Percentiles rank a stretch among this genome's conserved stretches.
These are phyloP conservation scores for Meleagris gallopavo DNA, from an alignment of 2,113 vertebrate genomes.

Conservation along the genomic window DNA sequence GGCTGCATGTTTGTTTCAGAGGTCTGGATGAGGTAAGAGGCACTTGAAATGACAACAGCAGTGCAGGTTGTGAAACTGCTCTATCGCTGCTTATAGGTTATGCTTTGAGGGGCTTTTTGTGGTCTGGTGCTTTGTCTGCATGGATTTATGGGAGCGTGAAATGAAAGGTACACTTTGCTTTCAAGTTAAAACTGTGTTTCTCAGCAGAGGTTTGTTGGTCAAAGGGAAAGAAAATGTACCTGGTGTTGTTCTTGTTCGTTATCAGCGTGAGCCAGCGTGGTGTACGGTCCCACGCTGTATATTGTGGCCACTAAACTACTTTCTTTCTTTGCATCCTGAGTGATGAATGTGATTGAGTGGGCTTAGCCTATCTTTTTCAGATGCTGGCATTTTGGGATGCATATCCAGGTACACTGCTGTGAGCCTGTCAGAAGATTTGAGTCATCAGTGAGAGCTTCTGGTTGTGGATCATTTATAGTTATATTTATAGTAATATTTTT, in stretches of 20 bases:
- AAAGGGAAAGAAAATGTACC: neutral
- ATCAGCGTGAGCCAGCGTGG: neutral
- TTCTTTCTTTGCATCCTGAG: neutral
- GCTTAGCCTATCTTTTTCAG: neutral
- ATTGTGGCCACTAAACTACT: neutral
- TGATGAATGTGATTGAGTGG: neutral
- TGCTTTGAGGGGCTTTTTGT: neutral
- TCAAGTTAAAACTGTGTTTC: neutral
- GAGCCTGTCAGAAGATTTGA: neutral
- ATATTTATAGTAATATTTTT: neutral
- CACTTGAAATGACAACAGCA: constrained; percentile 32
- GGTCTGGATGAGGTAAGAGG: constrained; percentile 56
- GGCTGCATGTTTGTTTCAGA: constrained; percentile 30
- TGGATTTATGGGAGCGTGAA: neutral
- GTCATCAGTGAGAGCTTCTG: neutral
- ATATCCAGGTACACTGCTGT: neutral
- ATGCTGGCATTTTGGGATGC: neutral
- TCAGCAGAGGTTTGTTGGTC: neutral
- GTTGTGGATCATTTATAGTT: neutral
- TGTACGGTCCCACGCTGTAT: neutral
- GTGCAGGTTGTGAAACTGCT: constrained; percentile 16
- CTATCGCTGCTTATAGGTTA: neutral
- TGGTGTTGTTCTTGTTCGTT: neutral
- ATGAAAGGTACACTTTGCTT: neutral
- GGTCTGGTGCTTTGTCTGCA: neutral